A percentile compares a stretch with the other conserved stretches of the same genome.
Conservation (phyloP, 1,140 invertebrate genomes). For the Caenorhabditis remanei region DNA sequence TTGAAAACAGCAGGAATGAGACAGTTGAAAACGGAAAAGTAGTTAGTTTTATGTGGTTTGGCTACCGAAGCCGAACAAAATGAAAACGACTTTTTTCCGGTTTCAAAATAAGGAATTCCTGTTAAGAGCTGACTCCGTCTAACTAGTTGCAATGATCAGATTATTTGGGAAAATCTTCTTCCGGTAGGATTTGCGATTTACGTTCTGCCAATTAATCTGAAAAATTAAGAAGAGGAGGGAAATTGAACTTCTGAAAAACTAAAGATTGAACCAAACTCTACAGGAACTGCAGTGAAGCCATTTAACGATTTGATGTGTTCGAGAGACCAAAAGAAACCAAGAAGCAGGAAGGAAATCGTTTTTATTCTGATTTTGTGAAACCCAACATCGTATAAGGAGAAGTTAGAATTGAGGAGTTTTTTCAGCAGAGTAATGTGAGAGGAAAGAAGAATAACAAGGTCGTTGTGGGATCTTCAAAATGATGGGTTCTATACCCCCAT, state of each 20-base stretch:
- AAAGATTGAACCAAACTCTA: neutral
- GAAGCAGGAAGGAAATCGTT: too few relatives aligned
- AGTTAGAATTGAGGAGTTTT: neutral
- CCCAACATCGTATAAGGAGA: too few relatives aligned
- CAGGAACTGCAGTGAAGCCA: too few relatives aligned
- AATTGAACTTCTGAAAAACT: neutral
- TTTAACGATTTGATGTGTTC: too few relatives aligned
- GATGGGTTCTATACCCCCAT: neutral
- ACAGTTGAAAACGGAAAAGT: conserved; percentile 10
- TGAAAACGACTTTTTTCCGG: neutral
- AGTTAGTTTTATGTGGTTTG: conserved; percentile 43
- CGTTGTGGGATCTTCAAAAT: conserved; percentile 34
- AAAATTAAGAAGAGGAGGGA: neutral
- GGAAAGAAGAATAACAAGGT: conserved; percentile 1
- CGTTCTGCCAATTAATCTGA: neutral
- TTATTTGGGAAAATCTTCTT: neutral
- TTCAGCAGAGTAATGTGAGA: neutral
- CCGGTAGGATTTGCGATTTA: too few relatives aligned
- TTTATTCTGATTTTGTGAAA: too few relatives aligned
- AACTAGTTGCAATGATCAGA: neutral
- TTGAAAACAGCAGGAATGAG: conserved; percentile 6
- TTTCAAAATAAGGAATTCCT: neutral
- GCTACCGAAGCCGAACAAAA: conserved; percentile 18
- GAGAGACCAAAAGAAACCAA: neutral
- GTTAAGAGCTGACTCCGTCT: too few relatives aligned